Percentiles rank a stretch among this genome's conserved stretches.
Conservation (phyloP, 1,140 invertebrate genomes). For the Ostrea edulis region DNA sequence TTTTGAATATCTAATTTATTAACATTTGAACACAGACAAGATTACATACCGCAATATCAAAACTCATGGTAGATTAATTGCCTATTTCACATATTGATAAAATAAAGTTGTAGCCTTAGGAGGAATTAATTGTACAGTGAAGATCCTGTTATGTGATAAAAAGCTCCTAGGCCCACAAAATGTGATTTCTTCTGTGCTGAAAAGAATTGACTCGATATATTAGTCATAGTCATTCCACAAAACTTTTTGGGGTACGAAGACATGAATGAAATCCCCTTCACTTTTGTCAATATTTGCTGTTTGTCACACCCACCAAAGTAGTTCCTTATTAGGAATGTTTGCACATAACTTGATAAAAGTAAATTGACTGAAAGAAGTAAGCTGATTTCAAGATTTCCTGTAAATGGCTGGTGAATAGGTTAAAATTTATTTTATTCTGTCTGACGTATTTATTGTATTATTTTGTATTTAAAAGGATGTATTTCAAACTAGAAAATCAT, state of each 20-base stretch:
- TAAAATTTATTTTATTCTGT: no score
- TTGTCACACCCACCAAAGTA: not conserved
- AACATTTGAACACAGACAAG: no score
- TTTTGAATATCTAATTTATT: no score
- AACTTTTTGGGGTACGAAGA: not conserved
- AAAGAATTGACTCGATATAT: not conserved
- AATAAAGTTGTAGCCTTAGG: not conserved
- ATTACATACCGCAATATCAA: not conserved
- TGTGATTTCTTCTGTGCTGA: constrained; percentile 12
- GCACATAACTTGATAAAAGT: not conserved
- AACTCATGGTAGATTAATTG: not conserved
- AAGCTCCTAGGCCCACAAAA: not conserved
- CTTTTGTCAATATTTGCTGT: not conserved
- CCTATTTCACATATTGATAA: constrained; percentile 6
- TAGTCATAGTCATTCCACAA: not conserved
- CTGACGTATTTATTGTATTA: no score
- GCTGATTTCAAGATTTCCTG: not conserved
- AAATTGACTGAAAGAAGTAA: not conserved
- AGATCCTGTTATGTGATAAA: not conserved
- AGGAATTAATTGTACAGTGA: not conserved
- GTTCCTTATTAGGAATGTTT: not conserved
- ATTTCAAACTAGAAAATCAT: no score
- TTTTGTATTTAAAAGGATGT: no score
- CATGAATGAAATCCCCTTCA: constrained; percentile 10
- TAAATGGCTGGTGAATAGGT: not conserved